Base-by-base conservation (phyloP, 2,113 vertebrate species). In the Sylvilagus bachmani region DNA sequence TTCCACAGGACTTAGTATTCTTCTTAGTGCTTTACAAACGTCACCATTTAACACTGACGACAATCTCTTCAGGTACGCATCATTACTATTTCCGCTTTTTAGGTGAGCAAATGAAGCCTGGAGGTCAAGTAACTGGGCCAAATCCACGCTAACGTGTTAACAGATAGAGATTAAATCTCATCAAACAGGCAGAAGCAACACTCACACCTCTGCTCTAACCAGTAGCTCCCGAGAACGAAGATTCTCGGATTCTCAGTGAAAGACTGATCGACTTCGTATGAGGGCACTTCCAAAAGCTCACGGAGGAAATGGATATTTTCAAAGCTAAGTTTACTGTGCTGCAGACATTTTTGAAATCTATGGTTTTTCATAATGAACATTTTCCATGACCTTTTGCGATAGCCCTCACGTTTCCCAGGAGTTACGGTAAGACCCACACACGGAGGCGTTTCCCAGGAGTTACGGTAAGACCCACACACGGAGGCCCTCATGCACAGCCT, bases 141-240 rank as follows among this genome's bases (percentile, higher is more conserved):
- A 80, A 36, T 92, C 92, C 25, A 78, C 25, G 3, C 53, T 81
- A 49, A 6, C 5, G 21, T 70, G 61, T 29, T 22, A 66, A 78
- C 55, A 38, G 13, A 62, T n/a, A 9, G 31, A 92, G 77, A 93
- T 73, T 31, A 94, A 58, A 12, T 29, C 17, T 91, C 87, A 55
- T 51, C 13, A n/a, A 95, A 93, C 89, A 90, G 38, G 55, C 33
- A 89, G 38, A 91, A 93, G 88, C n/a, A 86, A 51, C 27, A 78
- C 10, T 7, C 13, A 73, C 3, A n/a, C 55, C 29, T 11, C 21
- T 21, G 27, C 49, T 66, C 80, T 73, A 69, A 94, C 6, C 69
- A 53, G 58, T 29, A 36, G 67, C 55, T 81, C 29, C 61, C 22
- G 70, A 92, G 33, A 80, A 93, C 7, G 31, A 95, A 93, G 29